Conservation (phyloP, 2,797 vertebrate genomes). For the Leucoraja ocellata region DNA sequence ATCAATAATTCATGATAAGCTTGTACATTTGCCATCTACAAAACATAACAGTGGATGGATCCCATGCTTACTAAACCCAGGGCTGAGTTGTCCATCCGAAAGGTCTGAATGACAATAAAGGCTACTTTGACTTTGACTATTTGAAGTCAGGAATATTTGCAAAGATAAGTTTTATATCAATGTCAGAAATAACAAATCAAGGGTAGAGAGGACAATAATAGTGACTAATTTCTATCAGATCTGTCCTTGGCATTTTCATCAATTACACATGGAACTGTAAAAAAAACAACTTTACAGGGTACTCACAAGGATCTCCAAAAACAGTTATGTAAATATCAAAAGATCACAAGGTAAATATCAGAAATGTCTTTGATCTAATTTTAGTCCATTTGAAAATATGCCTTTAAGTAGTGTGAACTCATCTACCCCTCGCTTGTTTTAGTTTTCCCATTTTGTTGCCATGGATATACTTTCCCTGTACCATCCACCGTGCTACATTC, state of each 20-base stretch:
- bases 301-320: not conserved
- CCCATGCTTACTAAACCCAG: not conserved
- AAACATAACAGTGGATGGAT: not conserved
- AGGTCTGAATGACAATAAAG: too few relatives aligned
- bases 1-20: not conserved
- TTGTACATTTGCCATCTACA: not conserved
- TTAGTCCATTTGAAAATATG: not conserved
- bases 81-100: not conserved
- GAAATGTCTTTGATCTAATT: not conserved
- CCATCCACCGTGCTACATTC: not conserved
- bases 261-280: not conserved
- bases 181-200: not conserved
- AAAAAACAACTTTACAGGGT: not conserved
- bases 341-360: not conserved
- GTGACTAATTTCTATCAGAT: not conserved
- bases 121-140: not conserved
- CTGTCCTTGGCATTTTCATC: not conserved
- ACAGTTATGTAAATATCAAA: not conserved
- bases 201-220: not conserved
- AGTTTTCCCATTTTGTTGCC: not conserved
- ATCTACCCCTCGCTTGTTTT: not conserved
- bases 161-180: not conserved
- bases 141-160: constrained; percentile 8
- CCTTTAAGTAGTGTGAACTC: not conserved
- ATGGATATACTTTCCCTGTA: not conserved